phyloP scores from a whole-genome alignment of 2,888 invertebrate genomes.

The Drosophila stalkeri region DNA sequence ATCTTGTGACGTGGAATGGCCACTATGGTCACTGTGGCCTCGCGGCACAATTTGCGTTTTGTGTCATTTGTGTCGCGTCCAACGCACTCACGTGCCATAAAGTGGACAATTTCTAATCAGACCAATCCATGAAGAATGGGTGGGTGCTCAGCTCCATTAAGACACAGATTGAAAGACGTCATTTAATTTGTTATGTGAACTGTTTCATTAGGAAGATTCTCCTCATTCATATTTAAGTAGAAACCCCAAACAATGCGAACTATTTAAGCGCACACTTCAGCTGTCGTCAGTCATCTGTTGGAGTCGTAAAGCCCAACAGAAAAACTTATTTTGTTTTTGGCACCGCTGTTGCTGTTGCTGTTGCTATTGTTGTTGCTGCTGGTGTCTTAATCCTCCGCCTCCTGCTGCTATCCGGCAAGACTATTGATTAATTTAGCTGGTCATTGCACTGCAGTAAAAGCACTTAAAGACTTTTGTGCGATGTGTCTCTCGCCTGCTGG shows the following conservation, averaged over 20 bases:
- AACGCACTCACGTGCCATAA: constrained; percentile 10
- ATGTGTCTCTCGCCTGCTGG: background rate
- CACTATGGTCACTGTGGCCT: constrained; percentile 23
- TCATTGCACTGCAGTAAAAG: constrained; percentile 37
- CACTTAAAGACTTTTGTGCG: constrained; percentile 36
- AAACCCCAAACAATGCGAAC: background rate
- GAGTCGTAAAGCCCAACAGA: constrained; percentile 24
- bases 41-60: constrained; percentile 34
- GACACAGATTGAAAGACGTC: background rate
- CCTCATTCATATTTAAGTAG: background rate
- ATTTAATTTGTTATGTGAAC: background rate
- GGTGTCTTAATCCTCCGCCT: background rate
- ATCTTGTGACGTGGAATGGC: constrained; percentile 30
- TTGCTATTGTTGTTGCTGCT: background rate
- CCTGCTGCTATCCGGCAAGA: background rate
- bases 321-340: constrained; percentile 4
- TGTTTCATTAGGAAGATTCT: background rate
- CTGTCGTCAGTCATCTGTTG: constrained; percentile 33
- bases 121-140: background rate
- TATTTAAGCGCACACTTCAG: constrained; percentile 6
- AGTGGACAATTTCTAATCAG: constrained; percentile 40
- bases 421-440: constrained; percentile 47
- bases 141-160: background rate
- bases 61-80: constrained; percentile 21
- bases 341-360: background rate